A percentile compares a stretch with the other conserved stretches of the same genome.
phyloP scores from a whole-genome alignment of 2,888 invertebrate genomes.

The Leptinotarsa juncta region DNA sequence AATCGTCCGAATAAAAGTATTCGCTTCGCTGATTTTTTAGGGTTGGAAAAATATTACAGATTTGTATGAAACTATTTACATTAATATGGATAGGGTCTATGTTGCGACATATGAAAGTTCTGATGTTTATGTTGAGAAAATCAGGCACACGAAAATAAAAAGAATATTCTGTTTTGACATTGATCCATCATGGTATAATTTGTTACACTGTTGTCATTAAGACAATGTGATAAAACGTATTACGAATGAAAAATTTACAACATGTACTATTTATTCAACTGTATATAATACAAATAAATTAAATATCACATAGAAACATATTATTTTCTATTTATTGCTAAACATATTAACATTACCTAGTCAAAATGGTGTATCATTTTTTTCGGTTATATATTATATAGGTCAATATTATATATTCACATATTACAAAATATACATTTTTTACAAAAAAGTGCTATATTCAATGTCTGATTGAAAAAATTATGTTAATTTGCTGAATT shows the following conservation, averaged over 20 bases:
- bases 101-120: too few relatives aligned
- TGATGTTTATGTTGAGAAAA: too few relatives aligned
- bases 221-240: not conserved
- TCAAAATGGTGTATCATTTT: not conserved
- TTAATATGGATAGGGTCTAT: too few relatives aligned
- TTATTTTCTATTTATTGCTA: slow-evolving; percentile 12
- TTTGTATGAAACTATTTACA: too few relatives aligned
- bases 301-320: slow-evolving; percentile 41
- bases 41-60: too few relatives aligned
- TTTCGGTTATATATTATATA: not conserved
- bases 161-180: too few relatives aligned
- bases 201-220: too few relatives aligned
- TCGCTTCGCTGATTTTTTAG: too few relatives aligned
- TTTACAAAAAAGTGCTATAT: slow-evolving; percentile 18
- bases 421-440: slow-evolving; percentile 28
- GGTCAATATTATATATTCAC: slow-evolving; percentile 14
- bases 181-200: too few relatives aligned
- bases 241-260: not conserved
- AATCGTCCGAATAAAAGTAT: too few relatives aligned
- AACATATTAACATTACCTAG: not conserved
- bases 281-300: slow-evolving; percentile 40
- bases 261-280: slow-evolving; percentile 20
- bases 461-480: not conserved
- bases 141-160: too few relatives aligned
- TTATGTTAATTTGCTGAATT: not conserved